Evolutionary conservation across 2,888 invertebrate genomes (phyloP).

Genomic region (Cheilosia urbana): DNA sequence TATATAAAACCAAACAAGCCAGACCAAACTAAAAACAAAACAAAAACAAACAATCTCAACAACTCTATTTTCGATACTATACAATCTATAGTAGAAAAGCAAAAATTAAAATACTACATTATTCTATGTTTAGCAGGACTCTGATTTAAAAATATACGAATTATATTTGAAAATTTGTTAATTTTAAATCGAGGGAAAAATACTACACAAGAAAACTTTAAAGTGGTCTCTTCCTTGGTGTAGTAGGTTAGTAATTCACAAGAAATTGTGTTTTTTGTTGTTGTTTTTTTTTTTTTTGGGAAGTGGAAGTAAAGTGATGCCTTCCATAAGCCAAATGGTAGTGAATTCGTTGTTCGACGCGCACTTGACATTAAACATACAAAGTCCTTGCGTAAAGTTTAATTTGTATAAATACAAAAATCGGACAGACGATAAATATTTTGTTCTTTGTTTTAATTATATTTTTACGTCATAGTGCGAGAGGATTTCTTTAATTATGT

Average conservation of each 20-base stretch:
- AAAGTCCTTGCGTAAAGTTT: background rate
- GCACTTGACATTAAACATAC: slow-evolving; percentile 52
- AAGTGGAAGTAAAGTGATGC: slow-evolving; percentile 17
- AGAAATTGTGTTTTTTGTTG: background rate
- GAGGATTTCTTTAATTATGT: slow-evolving; percentile 13
- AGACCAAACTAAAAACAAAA: slow-evolving; percentile 12
- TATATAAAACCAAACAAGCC: slow-evolving; percentile 6
- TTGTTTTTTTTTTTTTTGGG: slow-evolving; percentile 22
- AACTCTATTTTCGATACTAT: slow-evolving; percentile 37
- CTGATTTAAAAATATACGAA: slow-evolving; percentile 68
- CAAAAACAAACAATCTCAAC: slow-evolving; percentile 31
- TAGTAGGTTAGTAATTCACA: slow-evolving; percentile 12
- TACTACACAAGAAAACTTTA: background rate
- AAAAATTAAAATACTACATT: slow-evolving; percentile 40
- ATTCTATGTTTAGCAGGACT: slow-evolving; percentile 71
- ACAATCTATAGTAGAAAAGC: slow-evolving; percentile 13
- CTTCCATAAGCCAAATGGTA: slow-evolving; percentile 31
- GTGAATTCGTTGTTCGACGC: slow-evolving; percentile 22
- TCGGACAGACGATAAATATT: background rate
- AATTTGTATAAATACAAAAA: background rate
- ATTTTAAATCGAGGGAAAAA: slow-evolving; percentile 59
- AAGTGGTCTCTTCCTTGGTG: slow-evolving; percentile 35
- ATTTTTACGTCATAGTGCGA: background rate
- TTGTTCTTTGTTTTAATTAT: background rate
- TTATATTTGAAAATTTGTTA: slow-evolving; percentile 70